phyloP scores from a whole-genome alignment of 2,888 invertebrate genomes.

The Achlya flavicornis region DNA sequence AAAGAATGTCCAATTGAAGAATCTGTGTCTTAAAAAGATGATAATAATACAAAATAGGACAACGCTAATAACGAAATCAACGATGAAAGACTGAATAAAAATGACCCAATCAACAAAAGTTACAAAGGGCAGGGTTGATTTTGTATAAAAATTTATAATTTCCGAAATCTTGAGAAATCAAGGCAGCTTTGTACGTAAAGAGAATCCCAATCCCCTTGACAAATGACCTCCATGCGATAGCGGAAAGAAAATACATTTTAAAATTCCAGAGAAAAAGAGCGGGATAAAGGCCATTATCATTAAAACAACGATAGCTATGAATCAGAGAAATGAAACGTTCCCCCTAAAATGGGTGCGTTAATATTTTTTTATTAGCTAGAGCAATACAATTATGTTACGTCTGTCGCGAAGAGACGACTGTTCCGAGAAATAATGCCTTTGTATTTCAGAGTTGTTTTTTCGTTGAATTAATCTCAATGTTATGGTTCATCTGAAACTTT shows the following conservation, averaged over 20 bases:
- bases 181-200: conserved; percentile 54
- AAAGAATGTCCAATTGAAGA: not conserved
- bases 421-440: conserved; percentile 18
- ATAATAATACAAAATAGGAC: not conserved
- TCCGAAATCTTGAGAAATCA: conserved; percentile 33
- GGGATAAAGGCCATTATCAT: conserved; percentile 59
- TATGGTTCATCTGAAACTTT: conserved; percentile 12
- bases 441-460: conserved; percentile 19
- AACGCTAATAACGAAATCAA: not conserved
- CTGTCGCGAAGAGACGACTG: conserved; percentile 22
- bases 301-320: conserved; percentile 65
- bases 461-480: conserved; percentile 9
- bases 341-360: conserved; percentile 52
- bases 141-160: conserved; percentile 29
- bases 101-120: conserved; percentile 5
- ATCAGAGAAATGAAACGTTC: conserved; percentile 64
- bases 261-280: conserved; percentile 52
- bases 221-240: conserved; percentile 60
- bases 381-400: conserved; percentile 33
- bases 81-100: conserved; percentile 7
- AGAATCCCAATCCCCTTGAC: conserved; percentile 60
- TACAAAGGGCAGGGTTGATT: conserved; percentile 11
- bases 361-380: conserved; percentile 52
- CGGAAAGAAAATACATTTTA: conserved; percentile 58
- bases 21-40: not conserved